phyloP scores from a whole-genome alignment of 2,888 invertebrate genomes.

The Alcis repandata region DNA sequence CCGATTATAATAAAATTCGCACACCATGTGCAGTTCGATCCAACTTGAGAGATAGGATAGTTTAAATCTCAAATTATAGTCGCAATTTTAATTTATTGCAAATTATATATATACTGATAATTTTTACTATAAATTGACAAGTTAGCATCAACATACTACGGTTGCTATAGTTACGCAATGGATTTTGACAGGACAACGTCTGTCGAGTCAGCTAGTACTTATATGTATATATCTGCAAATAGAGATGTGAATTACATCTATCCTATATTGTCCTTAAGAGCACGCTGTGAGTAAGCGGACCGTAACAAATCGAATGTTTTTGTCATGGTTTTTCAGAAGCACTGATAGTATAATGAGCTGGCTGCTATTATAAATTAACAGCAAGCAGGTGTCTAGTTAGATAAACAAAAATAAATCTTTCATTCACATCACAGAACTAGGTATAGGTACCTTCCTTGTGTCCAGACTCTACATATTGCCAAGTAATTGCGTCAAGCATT shows the following conservation, averaged over 20 bases:
- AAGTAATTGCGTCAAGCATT: neutral
- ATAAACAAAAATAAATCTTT: constrained; percentile 4
- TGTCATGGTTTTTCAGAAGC: constrained; percentile 22
- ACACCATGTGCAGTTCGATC: too few species aligned
- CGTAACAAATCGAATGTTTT: constrained; percentile 28
- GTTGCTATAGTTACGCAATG: too few species aligned
- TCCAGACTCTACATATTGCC: neutral
- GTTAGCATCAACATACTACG: too few species aligned
- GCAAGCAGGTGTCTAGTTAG: constrained; percentile 3
- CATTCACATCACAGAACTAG: neutral
- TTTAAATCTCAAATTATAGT: too few species aligned
- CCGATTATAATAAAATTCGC: too few species aligned
- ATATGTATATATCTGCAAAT: neutral
- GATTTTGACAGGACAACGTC: too few species aligned
- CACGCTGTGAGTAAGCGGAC: constrained; percentile 26
- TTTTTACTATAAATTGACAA: too few species aligned
- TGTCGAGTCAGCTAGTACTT: too few species aligned
- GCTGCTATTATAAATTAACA: constrained; percentile 11
- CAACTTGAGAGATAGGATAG: too few species aligned
- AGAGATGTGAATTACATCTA: constrained; percentile 4
- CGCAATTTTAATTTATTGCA: too few species aligned
- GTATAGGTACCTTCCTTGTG: neutral
- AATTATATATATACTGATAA: too few species aligned
- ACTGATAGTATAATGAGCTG: constrained; percentile 18
- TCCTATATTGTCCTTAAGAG: constrained; percentile 23